Conservation (phyloP, 2,113 vertebrate genomes). For the Mesocricetus auratus region DNA sequence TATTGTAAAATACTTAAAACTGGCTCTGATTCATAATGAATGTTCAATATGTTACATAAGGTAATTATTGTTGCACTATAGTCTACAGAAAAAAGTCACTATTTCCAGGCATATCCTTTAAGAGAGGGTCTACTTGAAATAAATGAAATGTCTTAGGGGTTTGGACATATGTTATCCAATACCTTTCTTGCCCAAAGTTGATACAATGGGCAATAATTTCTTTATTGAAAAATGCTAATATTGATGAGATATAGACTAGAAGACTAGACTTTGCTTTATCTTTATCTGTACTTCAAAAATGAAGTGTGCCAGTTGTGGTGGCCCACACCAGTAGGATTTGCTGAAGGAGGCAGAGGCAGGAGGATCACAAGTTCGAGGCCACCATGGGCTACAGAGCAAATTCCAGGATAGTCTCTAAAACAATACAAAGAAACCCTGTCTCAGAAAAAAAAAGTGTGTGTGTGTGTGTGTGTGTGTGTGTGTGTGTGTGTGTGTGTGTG, state of each 20-base stretch:
- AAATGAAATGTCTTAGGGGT: not conserved
- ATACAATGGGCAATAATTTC: slow-evolving; percentile 6
- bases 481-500: not conserved
- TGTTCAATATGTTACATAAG: not conserved
- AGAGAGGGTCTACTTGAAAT: not conserved
- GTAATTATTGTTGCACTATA: not conserved
- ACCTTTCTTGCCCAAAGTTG: slow-evolving; percentile 43
- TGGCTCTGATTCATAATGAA: not conserved
- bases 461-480: not conserved
- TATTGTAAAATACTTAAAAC: slow-evolving; percentile 37
- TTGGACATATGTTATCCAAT: slow-evolving; percentile 19
- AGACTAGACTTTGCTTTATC: slow-evolving; percentile 28
- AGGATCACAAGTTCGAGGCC: too few relatives aligned
- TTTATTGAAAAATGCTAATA: slow-evolving; percentile 8
- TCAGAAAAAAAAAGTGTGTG: too few relatives aligned
- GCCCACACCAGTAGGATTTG: too few relatives aligned
- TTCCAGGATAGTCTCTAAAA: too few relatives aligned
- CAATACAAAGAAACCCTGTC: too few relatives aligned
- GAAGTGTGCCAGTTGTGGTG: too few relatives aligned
- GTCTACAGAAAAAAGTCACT: not conserved
- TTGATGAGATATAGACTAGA: not conserved
- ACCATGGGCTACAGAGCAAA: too few relatives aligned
- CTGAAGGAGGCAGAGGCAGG: too few relatives aligned
- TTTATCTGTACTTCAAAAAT: slow-evolving; percentile 51
- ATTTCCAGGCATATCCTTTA: slow-evolving; percentile 12